Conservation (phyloP, 2,888 invertebrate genomes). For the Napeogenes inachia region DNA sequence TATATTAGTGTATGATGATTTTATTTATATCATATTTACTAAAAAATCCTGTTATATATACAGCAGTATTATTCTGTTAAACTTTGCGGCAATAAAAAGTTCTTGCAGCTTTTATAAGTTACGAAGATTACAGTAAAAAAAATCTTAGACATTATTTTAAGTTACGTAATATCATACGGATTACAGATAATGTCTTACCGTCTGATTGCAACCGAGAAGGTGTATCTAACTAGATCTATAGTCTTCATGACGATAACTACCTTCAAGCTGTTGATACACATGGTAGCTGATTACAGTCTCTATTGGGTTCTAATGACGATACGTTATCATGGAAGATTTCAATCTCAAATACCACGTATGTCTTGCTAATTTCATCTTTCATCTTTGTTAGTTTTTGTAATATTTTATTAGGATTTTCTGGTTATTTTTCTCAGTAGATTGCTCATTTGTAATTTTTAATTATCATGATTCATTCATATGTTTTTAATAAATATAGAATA, state of each 20-base stretch:
- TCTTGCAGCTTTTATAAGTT: too few species aligned
- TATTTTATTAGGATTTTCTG: background rate
- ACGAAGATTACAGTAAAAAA: too few species aligned
- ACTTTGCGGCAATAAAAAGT: too few species aligned
- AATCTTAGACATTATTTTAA: background rate
- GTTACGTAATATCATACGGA: background rate
- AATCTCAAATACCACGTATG: conserved; percentile 50
- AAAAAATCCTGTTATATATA: background rate
- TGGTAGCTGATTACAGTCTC: conserved; percentile 86
- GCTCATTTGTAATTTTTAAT: too few species aligned
- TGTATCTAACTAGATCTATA: conserved; percentile 70
- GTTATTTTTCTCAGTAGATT: background rate
- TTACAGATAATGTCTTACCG: conserved; percentile 76
- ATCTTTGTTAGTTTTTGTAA: background rate
- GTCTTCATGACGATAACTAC: conserved; percentile 81
- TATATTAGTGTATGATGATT: conserved; percentile 77
- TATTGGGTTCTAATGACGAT: conserved; percentile 84
- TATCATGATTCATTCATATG: too few species aligned
- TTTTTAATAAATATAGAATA: too few species aligned
- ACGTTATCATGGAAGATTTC: conserved; percentile 51
- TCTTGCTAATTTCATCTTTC: background rate
- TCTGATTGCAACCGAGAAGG: conserved; percentile 78
- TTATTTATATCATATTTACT: background rate
- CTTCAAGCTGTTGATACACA: conserved; percentile 84
- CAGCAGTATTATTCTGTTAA: too few species aligned